Base-by-base conservation (phyloP, 2,113 vertebrate species). In the Phyllostomus hastatus region DNA sequence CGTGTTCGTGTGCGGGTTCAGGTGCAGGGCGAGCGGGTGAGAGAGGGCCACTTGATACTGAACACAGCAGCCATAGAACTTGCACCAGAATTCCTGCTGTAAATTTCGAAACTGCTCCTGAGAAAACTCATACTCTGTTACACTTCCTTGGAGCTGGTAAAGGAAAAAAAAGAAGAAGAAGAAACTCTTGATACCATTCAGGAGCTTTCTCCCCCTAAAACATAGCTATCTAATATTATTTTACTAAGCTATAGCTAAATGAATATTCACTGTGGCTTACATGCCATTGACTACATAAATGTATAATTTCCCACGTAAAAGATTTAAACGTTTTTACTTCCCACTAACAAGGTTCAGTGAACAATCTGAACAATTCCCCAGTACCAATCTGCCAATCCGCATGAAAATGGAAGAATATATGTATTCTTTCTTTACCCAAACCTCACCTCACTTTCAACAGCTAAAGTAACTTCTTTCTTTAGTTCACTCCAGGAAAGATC, bases 21-120 rank as follows among this genome's bases (percentile, higher is more conserved):
- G 96, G 5, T 98, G 99, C 28, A 99, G 98, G 3, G 99, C 99
- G 48, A 99, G 98, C 0, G 99, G 99, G 0, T 98, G 97, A 0
- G 99, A 99, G 93, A 99, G 98, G 0, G 98, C 99, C 97, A 99
- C 99, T 95, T 99, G 99, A 96, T 99, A 99, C 97, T 99, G 99
- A 43, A 99, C 98, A 95, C 99, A 99, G 95, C 99, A 99, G 91
- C 99, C 99, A 7, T 99, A 99, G 95, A 99, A 99, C 98, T 99
- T 99, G 90, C 99, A 99, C 99, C 99, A 99, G 98, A 99, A 99
- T 96, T 99, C 99, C 96, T 99, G 99, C 95, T 99, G 99, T 76
- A 99, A 98, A 96, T 99, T 99, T 15, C 99, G 99, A 79, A 99
- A 99, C 88, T 99, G 99, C 95, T 99, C 99, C 59, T 98, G 99